Percentiles rank a stretch among this genome's conserved stretches.
Conservation (phyloP, 2,797 vertebrate genomes). For the Diceros bicornis region DNA sequence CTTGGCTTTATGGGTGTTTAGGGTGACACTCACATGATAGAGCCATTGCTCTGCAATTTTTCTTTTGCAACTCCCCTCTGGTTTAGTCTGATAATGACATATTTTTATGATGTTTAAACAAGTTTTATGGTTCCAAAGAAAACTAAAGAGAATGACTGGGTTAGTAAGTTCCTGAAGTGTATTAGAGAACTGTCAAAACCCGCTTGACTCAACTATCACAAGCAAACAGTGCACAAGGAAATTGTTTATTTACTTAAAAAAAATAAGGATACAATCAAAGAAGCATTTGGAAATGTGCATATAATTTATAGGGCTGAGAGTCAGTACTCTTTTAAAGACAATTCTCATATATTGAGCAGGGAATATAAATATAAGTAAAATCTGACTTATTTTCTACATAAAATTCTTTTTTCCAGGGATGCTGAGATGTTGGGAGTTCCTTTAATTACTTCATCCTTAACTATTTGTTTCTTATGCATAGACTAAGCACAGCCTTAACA, state of each 20-base stretch:
- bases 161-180: neutral
- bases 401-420: slow-evolving; percentile 66
- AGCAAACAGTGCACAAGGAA: slow-evolving; percentile 39
- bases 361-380: slow-evolving; percentile 37
- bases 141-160: slow-evolving; percentile 24
- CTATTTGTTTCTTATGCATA: slow-evolving; percentile 60
- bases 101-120: slow-evolving; percentile 74
- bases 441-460: slow-evolving; percentile 79
- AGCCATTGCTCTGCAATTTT: slow-evolving; percentile 1
- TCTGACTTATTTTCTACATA: neutral
- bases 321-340: neutral
- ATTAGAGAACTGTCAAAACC: slow-evolving; percentile 34
- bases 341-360: neutral
- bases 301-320: neutral
- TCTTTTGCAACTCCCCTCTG: slow-evolving; percentile 37
- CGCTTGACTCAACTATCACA: slow-evolving; percentile 44
- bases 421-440: slow-evolving; percentile 24
- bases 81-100: slow-evolving; percentile 62
- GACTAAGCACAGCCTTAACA: slow-evolving; percentile 42
- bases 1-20: neutral
- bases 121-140: slow-evolving; percentile 54
- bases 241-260: slow-evolving; percentile 56
- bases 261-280: neutral
- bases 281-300: neutral
- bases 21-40: neutral